Evolutionary conservation across 2,113 vertebrate species (phyloP).

Genomic region (Mirza zaza): DNA sequence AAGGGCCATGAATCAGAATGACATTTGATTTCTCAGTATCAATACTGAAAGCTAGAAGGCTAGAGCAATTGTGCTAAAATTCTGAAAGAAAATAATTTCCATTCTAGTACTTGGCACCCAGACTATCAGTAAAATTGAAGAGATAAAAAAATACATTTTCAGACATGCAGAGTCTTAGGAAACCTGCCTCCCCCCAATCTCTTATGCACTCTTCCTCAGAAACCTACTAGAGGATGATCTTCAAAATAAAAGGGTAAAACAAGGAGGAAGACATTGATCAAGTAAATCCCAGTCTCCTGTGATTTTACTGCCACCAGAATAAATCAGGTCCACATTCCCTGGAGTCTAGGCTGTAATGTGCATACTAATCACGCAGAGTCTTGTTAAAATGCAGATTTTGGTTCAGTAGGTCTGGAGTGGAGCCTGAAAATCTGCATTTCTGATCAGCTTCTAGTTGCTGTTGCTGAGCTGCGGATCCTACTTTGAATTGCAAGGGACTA

Average conservation of each 20-base stretch:
- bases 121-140: neutral
- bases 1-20: neutral
- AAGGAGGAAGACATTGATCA: neutral
- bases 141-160: neutral
- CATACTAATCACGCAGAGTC: neutral
- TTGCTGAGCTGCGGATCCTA: neutral
- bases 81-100: neutral
- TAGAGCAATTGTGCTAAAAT: neutral
- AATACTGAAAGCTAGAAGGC: neutral
- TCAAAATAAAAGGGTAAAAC: neutral
- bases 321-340: neutral
- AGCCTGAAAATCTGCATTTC: neutral
- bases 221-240: neutral
- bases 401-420: neutral
- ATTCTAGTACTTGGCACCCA: neutral
- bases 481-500: neutral
- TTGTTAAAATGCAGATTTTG: neutral
- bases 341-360: neutral
- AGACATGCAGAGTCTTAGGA: neutral
- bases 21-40: neutral
- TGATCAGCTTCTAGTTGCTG: neutral
- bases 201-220: neutral
- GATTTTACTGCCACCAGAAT: neutral
- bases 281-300: neutral
- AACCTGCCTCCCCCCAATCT: neutral